Conservation (phyloP, 2,888 invertebrate species). For the Coecobrya sp. region DNA sequence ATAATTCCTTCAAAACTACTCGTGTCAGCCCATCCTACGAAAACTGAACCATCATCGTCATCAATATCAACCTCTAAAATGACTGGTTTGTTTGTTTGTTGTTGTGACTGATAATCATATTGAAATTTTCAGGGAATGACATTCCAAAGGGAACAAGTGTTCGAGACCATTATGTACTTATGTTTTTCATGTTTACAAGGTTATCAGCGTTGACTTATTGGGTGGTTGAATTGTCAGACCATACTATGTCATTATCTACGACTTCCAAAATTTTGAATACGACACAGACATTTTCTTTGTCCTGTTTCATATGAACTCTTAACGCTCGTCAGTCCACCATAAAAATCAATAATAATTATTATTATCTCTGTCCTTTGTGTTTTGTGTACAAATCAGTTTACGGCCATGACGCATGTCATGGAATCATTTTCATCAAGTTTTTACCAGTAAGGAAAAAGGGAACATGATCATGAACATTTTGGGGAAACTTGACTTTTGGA, state of each 20-base stretch:
- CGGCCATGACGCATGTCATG: too few species aligned
- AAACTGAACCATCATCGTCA: slow-evolving; percentile 13
- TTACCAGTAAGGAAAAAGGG: too few species aligned
- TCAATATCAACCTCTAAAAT: not conserved
- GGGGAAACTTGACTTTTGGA: too few species aligned
- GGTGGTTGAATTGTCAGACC: slow-evolving; percentile 73
- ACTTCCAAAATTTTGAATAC: slow-evolving; percentile 42
- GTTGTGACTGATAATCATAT: not conserved
- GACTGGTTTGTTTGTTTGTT: slow-evolving; percentile 40
- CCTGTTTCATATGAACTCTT: not conserved
- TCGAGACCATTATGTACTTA: slow-evolving; percentile 3
- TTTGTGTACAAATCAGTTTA: too few species aligned
- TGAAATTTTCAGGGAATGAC: slow-evolving; percentile 26
- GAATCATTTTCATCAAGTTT: too few species aligned
- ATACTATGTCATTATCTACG: slow-evolving; percentile 46
- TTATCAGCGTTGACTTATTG: slow-evolving; percentile 47
- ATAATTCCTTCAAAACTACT: not conserved
- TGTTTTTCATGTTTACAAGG: slow-evolving; percentile 35
- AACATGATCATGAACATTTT: too few species aligned
- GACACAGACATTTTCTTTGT: not conserved
- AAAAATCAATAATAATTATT: too few species aligned
- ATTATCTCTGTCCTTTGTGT: too few species aligned
- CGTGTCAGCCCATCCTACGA: slow-evolving; percentile 35
- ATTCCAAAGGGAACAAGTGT: slow-evolving; percentile 24
- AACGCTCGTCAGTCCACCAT: too few species aligned